Evolutionary conservation across 2,113 vertebrate species (phyloP).

Genomic region (Rhabdomys dilectus): DNA sequence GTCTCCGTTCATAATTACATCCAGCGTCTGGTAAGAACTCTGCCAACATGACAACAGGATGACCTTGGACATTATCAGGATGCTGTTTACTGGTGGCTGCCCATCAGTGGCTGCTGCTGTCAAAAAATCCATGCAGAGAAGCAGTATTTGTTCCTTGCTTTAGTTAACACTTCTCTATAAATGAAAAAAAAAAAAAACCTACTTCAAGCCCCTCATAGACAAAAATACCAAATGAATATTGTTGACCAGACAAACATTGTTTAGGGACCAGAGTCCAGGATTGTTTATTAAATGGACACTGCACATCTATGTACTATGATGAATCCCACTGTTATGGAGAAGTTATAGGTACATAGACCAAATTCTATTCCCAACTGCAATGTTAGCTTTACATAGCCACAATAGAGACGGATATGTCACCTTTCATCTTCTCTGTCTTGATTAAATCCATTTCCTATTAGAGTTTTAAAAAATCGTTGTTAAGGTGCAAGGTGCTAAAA

Average conservation of each 20-base stretch:
- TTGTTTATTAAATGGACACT: neutral
- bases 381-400: neutral
- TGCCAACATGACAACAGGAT: neutral
- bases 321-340: neutral
- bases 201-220: neutral
- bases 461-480: slow-evolving; percentile 47
- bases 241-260: neutral
- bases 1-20: slow-evolving; percentile 7
- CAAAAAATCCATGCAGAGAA: slow-evolving; percentile 5
- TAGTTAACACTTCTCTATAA: neutral
- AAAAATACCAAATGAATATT: neutral
- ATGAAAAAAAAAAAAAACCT: neutral
- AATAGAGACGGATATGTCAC: neutral
- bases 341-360: neutral
- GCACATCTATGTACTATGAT: neutral
- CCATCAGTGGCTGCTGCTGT: neutral
- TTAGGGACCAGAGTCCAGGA: neutral
- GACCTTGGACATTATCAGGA: neutral
- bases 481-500: slow-evolving; percentile 35
- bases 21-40: neutral
- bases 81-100: slow-evolving; percentile 14
- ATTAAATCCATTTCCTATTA: slow-evolving; percentile 34
- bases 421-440: slow-evolving; percentile 42
- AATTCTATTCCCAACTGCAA: neutral
- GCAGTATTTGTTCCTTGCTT: neutral